phyloP scores from a whole-genome alignment of 2,113 vertebrate species.

The Fregata magnificens region DNA sequence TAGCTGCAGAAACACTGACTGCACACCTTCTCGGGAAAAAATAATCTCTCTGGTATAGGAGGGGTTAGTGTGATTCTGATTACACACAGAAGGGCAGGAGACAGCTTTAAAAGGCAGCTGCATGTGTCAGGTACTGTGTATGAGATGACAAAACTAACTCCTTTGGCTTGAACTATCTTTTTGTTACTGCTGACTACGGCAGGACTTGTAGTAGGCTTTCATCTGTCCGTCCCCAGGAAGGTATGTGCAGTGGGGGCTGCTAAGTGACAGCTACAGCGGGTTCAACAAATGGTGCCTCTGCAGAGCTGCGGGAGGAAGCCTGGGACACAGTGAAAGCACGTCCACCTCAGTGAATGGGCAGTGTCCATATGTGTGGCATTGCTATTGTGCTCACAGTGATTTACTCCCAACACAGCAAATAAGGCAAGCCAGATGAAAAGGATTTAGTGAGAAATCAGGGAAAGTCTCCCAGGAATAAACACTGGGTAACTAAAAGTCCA shows the following conservation, averaged over 20 bases:
- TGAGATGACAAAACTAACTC: background rate
- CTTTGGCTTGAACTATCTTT: background rate
- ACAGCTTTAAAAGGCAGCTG: background rate
- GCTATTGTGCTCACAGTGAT: conserved; percentile 55
- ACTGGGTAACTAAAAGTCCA: background rate
- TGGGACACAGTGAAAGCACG: conserved; percentile 39
- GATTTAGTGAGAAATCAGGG: background rate
- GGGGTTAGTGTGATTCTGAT: background rate
- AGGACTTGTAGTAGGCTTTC: background rate
- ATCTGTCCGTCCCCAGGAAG: background rate
- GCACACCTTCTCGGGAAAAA: background rate
- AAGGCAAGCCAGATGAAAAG: background rate
- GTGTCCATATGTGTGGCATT: conserved; percentile 40
- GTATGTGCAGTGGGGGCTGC: conserved; percentile 61
- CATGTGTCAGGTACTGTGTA: background rate
- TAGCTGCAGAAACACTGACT: background rate
- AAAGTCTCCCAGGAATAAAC: background rate
- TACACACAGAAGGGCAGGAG: background rate
- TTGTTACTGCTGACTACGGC: background rate
- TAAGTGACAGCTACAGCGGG: conserved; percentile 58
- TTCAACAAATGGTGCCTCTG: conserved; percentile 31
- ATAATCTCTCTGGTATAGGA: background rate
- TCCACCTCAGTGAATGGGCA: conserved; percentile 44
- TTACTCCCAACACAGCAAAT: background rate
- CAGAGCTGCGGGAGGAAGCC: conserved; percentile 59